Evolutionary conservation across 1,140 invertebrate species (phyloP).

Genomic region (Probaryconus sp.): DNA sequence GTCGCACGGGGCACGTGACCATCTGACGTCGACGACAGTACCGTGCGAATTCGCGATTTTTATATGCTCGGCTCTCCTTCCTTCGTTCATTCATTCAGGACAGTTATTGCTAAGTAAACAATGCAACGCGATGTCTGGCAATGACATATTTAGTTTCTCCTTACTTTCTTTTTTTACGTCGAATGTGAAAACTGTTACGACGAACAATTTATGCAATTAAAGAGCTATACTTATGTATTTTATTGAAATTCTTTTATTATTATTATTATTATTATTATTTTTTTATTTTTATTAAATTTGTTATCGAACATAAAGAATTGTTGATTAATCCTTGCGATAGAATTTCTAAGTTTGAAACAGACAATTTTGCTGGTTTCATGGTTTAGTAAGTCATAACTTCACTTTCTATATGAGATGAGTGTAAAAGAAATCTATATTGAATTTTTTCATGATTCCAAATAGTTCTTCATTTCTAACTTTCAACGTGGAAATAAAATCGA

Average conservation of each 20-base stretch:
- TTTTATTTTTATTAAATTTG: too few species aligned
- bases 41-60: constrained; percentile 58
- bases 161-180: constrained; percentile 48
- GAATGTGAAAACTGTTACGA: constrained; percentile 10
- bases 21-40: constrained; percentile 58
- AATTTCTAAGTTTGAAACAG: too few species aligned
- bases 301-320: too few species aligned
- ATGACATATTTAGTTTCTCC: constrained; percentile 47
- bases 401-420: too few species aligned
- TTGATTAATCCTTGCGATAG: too few species aligned
- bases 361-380: too few species aligned
- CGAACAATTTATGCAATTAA: constrained; percentile 22
- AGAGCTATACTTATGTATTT: too few species aligned
- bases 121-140: constrained; percentile 35
- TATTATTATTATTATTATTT: constrained; percentile 6
- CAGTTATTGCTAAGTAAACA: constrained; percentile 54
- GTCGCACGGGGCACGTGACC: constrained; percentile 58
- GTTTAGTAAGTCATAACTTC: too few species aligned
- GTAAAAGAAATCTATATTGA: too few species aligned
- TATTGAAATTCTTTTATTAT: constrained; percentile 8
- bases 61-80: constrained; percentile 29
- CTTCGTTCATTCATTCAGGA: constrained; percentile 50
- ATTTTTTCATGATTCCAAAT: too few species aligned
- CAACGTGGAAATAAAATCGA: too few species aligned
- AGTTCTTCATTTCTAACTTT: too few species aligned